These are phyloP conservation scores for Cryptotis parvus DNA, from an alignment of 2,113 vertebrate species.

Conservation along the genomic window DNA sequence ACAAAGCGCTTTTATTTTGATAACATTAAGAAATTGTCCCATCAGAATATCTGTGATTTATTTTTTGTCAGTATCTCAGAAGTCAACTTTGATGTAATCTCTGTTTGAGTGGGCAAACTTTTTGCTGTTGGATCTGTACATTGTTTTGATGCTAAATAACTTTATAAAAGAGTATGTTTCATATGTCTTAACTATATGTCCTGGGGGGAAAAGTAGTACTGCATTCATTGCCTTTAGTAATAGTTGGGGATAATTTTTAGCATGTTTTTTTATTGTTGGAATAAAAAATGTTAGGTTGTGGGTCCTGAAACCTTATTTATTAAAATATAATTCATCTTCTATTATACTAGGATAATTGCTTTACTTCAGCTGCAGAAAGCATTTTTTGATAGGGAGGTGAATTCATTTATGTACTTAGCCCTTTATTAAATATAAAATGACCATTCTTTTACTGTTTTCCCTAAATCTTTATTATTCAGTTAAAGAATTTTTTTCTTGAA, in stretches of 20 bases:
- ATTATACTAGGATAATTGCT: background rate
- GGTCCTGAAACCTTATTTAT: conserved; percentile 7
- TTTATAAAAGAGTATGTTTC: background rate
- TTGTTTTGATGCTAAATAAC: background rate
- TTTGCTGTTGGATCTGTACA: background rate
- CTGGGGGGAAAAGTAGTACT: background rate
- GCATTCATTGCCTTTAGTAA: background rate
- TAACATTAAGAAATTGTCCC: background rate
- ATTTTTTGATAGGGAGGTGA: background rate
- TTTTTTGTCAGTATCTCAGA: background rate
- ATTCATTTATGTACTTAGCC: background rate
- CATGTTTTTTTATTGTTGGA: conserved; percentile 14
- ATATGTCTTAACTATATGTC: background rate
- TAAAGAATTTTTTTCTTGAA: background rate
- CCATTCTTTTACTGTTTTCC: background rate
- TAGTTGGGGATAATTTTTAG: background rate
- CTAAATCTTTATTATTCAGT: background rate
- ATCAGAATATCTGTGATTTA: background rate
- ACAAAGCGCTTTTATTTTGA: background rate
- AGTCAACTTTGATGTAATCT: background rate
- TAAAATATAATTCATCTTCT: conserved; percentile 6
- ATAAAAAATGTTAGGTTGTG: conserved; percentile 22
- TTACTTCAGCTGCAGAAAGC: background rate
- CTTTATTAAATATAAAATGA: conserved; percentile 30
- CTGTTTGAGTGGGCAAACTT: background rate